Evolutionary conservation across 2,113 vertebrate species (phyloP), one percentile per base, ranked within the genome.

Genomic region (Myodes glareolus): DNA sequence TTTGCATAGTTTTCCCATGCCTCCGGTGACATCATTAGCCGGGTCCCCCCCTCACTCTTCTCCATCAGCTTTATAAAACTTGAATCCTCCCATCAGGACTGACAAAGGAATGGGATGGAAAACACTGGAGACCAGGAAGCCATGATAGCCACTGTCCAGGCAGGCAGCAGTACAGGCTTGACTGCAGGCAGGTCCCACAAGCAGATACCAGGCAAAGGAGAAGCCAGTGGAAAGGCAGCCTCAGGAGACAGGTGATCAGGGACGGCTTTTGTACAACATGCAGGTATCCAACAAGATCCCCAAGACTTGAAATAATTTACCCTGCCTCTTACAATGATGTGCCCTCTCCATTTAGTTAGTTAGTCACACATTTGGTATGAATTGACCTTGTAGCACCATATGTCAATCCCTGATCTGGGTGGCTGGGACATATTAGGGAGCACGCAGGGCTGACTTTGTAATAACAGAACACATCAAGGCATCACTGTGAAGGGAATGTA

Each of bases 11-110:
- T 50, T 63, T 9, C 50, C 39, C 39, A 3, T 2, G 13, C 4
- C 76, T 82, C 63, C 29, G 3, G 25, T 52, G 45, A 33, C 12
- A 4, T 42, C 19, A 2, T 5, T 50, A 31, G 50, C 0, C 0
- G 3, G 19, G 1, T 36, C 19, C 29, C 39, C 7, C 33, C 65
- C 21, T 6, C 0, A 0, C 2, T 6, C 1, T 78, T 42, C 25
- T 75, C 33, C 13, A 2, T 3, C 45, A 89, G 55, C 13, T 72
- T 12, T 3, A 11, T 50, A 36, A 5, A 36, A 27, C 70, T 82
- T 50, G 23, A 70, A 91, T 82, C 45, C 58, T 81, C 80, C 19
- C 27, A 29, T 91, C 68, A 7, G 9, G 9, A 1, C 52, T 77
- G 29, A 31, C 36, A n/a, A n/a, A 12, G 19, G 27, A 78, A 42